Evolutionary conservation across 1,140 invertebrate genomes (phyloP).

Genomic region (Brachionus asplanchnoidis): DNA sequence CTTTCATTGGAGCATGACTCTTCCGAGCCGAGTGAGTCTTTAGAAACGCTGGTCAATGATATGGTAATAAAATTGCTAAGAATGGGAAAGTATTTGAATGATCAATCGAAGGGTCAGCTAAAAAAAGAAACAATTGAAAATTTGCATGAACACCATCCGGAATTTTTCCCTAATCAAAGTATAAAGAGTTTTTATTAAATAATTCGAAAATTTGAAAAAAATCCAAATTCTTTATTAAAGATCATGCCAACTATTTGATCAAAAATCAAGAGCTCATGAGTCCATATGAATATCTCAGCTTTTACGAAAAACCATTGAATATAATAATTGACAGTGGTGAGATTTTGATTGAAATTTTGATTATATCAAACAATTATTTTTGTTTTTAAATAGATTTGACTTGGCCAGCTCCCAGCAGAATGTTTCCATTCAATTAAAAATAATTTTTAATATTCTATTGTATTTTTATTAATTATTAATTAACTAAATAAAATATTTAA

Average conservation of each 20-base stretch:
- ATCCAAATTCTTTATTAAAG: not conserved
- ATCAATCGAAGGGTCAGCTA: conserved; percentile 22
- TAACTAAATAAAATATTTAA: no score
- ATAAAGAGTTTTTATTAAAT: not conserved
- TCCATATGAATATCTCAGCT: conserved; percentile 4
- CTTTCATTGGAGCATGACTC: conserved; percentile 31
- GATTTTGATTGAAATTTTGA: not conserved
- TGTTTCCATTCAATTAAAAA: conserved; percentile 27
- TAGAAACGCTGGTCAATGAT: conserved; percentile 27
- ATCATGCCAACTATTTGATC: conserved; percentile 14
- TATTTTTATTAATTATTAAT: no score
- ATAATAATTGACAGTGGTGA: conserved; percentile 16
- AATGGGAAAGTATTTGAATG: conserved; percentile 32
- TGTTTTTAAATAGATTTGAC: conserved; percentile 7
- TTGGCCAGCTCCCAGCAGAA: conserved; percentile 19
- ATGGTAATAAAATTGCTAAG: conserved; percentile 1
- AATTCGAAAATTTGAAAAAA: not conserved
- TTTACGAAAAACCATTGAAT: conserved; percentile 23
- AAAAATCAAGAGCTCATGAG: not conserved
- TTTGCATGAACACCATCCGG: conserved; percentile 35
- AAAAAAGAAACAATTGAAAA: conserved; percentile 29
- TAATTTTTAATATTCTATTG: no score
- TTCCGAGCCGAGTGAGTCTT: conserved; percentile 9
- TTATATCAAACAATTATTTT: not conserved
- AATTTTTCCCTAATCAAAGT: conserved; percentile 40